These are phyloP conservation scores for Drosophila tani DNA, from an alignment of 1,140 invertebrate genomes.

Conservation along the genomic window DNA sequence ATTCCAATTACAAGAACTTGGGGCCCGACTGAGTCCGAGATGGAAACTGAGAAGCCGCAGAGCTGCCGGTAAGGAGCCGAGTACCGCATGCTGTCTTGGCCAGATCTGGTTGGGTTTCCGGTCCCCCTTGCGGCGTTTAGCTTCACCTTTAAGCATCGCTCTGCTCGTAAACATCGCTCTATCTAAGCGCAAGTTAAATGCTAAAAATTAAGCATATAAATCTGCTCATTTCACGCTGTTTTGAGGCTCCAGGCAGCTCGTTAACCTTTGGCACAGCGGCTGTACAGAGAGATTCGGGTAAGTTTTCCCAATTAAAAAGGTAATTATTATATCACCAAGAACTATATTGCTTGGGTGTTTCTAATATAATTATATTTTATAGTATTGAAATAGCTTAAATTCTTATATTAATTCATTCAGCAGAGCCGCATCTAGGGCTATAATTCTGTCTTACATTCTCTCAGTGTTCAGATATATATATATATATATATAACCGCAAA, in stretches of 20 bases:
- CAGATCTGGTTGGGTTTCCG: background rate
- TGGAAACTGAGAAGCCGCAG: slow-evolving; percentile 34
- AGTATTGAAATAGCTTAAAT: too few relatives aligned
- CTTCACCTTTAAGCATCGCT: background rate
- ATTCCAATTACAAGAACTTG: slow-evolving; percentile 48
- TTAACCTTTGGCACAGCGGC: slow-evolving; percentile 17
- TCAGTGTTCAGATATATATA: background rate
- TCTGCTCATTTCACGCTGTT: slow-evolving; percentile 64
- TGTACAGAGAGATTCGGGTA: slow-evolving; percentile 1
- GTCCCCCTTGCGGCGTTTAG: background rate
- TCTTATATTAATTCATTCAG: background rate
- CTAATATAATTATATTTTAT: background rate
- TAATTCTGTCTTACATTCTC: background rate
- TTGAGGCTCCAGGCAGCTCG: slow-evolving; percentile 48
- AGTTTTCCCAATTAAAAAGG: background rate
- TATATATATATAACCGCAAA: slow-evolving; percentile 30
- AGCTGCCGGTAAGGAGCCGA: background rate
- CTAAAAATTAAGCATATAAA: slow-evolving; percentile 57
- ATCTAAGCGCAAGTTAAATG: slow-evolving; percentile 53
- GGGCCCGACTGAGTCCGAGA: background rate
- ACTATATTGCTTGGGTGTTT: background rate
- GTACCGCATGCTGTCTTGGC: background rate
- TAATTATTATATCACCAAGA: background rate
- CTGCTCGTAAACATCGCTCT: slow-evolving; percentile 18
- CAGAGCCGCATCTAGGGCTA: background rate